Base-by-base conservation (phyloP, 2,888 invertebrate species). In the Clepsis dumicolana region DNA sequence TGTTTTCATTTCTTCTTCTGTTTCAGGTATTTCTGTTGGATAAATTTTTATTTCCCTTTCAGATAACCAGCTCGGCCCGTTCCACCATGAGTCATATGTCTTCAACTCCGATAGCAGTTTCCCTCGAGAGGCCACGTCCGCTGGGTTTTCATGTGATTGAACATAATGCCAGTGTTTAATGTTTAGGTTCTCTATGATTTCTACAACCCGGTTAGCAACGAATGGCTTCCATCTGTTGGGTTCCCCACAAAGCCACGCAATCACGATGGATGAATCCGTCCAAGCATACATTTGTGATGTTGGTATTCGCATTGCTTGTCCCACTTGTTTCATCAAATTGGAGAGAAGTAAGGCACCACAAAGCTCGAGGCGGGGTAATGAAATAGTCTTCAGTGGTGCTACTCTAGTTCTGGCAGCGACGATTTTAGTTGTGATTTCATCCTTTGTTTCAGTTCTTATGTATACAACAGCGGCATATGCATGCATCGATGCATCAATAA, bases 201-300 rank as follows among this genome's bases (percentile, higher is more conserved):
- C 73, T 3, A 54, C 52, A 1, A 76, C 75, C 0, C 77, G 38
- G 54, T 78, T 78, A 0, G 66, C 70, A 0, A 79, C 75, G 54
- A 77, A 80, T 2, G 71, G 35, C 27, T 74, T 72, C 75, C 77
- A 77, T 71, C 62, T 72, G 25, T 32, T 52, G 0, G 74, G 74
- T 14, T 77, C 74, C 10, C 75, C 74, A 24, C 21, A 56, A 18
- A 78, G 27, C 78, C 77, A 80, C 0, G 76, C 44, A 0, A 77
- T 8, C 3, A 77, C 78, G 4, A 77, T 70, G 0, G 72, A 54
- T 0, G 77, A 78, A 61, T 80, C 78, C 12, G 77, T 76, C 77
- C 79, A 79, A 4, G 76, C 76, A 61, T 63, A 74, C 0, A 73
- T 60, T 18, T 75, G 56, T 25, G 54, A 14, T 5, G 54, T 27